Evolutionary conservation across 2,888 invertebrate species (phyloP).

Genomic region (Omphaloscelis lunosa): DNA sequence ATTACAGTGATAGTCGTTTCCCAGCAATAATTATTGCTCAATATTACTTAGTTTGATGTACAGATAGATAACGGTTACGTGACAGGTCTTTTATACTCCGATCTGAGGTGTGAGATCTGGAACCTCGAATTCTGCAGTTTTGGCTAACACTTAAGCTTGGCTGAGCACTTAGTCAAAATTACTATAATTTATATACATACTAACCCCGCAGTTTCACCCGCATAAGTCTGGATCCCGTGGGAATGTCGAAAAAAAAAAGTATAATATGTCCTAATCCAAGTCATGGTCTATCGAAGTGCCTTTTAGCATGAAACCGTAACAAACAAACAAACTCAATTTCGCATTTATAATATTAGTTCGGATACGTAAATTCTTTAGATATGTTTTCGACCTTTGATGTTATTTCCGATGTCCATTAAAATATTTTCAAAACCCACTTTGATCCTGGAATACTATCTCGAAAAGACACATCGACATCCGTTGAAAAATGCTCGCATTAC

Average conservation of each 20-base stretch:
- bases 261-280: too few species aligned
- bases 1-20: too few species aligned
- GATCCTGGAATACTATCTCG: conserved; percentile 26
- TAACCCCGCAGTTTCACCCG: too few species aligned
- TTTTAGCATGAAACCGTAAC: too few species aligned
- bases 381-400: background rate
- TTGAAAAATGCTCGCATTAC: conserved; percentile 57
- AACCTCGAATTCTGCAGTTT: background rate
- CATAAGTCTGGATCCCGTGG: too few species aligned
- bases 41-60: too few species aligned
- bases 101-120: background rate
- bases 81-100: background rate
- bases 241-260: too few species aligned
- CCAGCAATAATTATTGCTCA: too few species aligned
- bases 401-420: background rate
- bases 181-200: background rate
- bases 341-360: too few species aligned
- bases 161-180: background rate
- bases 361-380: background rate
- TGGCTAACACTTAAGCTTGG: background rate
- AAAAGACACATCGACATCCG: conserved; percentile 48
- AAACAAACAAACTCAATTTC: too few species aligned
- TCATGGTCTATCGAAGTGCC: too few species aligned
- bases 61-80: background rate
- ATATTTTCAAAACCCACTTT: conserved; percentile 15